Evolutionary conservation across 2,888 invertebrate genomes (phyloP), one percentile per base, ranked within the genome.

Genomic region (Watsonalla binaria): DNA sequence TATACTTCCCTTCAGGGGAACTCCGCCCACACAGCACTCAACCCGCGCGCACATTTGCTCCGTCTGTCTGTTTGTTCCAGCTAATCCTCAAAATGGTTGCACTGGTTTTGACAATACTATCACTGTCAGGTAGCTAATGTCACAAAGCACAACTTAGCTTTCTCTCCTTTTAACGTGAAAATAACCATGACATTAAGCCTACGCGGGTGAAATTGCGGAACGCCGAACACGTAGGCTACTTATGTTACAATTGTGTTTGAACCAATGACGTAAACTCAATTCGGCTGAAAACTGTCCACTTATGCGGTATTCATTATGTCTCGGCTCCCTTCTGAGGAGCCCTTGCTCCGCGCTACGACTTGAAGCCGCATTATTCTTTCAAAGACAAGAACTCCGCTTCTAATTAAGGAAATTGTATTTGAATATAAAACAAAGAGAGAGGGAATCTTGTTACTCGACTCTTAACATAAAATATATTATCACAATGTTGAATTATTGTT

Each of bases 381-480:
- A 73, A 70, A 71, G 24, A 24, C 24, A 24, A 74, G 75, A 79
- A 78, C 73, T 80, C 79, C 72, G 63, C 68, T 68, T 80, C 73
- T 82, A 82, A 86, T 84, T 84, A 83, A 78, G 75, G 68, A 79
- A 80, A 84, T 80, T 79, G 78, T 80, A 77, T 84, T 84, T 78
- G 72, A 81, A 82, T 79, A 78, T 76, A 69, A 76, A 81, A 77
- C 74, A 78, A 78, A 77, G 70, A 63, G 55, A 54, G 63, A 59
- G 65, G 62, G 62, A 66, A 78, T 69, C 68, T 72, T 68, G 69
- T 78, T 78, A 76, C 73, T 74, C 64, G 68, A 61, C 63, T 70
- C 66, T 69, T 71, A 70, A 63, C 63, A 63, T 64, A 62, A 72
- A 70, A 76, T 69, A 65, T 74, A 68, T 76, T 73, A 65, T 64